phyloP scores from a whole-genome alignment of 2,113 vertebrate species.

The Gasterosteus nipponicus region DNA sequence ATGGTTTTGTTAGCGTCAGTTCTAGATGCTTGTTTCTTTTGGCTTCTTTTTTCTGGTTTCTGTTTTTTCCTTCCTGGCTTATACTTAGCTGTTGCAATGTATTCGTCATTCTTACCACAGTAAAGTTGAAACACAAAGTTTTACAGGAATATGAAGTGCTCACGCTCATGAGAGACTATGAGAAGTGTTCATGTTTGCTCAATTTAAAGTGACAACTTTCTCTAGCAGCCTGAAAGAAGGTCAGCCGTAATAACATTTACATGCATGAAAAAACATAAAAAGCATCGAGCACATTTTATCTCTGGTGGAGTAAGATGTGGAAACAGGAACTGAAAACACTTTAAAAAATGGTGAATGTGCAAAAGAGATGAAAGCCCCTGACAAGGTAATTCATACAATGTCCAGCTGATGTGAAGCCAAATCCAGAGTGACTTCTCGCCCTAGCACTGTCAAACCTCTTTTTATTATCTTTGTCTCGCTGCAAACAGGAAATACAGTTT shows the following conservation, averaged over 20 bases:
- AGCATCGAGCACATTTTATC: conserved; percentile 21
- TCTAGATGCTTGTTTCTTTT: not conserved
- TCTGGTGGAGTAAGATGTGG: conserved; percentile 20
- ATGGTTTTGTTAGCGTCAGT: conserved; percentile 7
- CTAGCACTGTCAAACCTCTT: conserved; percentile 12
- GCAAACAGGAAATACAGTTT: conserved; percentile 77
- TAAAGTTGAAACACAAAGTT: not conserved
- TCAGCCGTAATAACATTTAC: conserved; percentile 48
- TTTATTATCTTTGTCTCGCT: conserved; percentile 53
- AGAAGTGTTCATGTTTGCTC: not conserved
- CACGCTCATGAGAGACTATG: not conserved
- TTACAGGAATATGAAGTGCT: not conserved
- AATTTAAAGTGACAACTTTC: not conserved
- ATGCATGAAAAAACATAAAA: conserved; percentile 30
- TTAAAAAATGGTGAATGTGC: conserved; percentile 24
- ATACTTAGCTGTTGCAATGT: not conserved
- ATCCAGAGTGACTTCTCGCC: conserved; percentile 11
- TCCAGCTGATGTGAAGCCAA: conserved; percentile 1
- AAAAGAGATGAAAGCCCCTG: conserved; percentile 26
- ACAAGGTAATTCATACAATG: conserved; percentile 21
- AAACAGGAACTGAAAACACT: conserved; percentile 37
- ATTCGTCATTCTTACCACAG: not conserved
- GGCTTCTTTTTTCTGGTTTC: conserved; percentile 8
- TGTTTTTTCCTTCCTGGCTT: conserved; percentile 1
- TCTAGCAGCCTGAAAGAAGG: not conserved